A percentile compares a stretch with the other conserved stretches of the same genome.
Conservation (phyloP, 2,113 vertebrate genomes). For the Elephas maximus region DNA sequence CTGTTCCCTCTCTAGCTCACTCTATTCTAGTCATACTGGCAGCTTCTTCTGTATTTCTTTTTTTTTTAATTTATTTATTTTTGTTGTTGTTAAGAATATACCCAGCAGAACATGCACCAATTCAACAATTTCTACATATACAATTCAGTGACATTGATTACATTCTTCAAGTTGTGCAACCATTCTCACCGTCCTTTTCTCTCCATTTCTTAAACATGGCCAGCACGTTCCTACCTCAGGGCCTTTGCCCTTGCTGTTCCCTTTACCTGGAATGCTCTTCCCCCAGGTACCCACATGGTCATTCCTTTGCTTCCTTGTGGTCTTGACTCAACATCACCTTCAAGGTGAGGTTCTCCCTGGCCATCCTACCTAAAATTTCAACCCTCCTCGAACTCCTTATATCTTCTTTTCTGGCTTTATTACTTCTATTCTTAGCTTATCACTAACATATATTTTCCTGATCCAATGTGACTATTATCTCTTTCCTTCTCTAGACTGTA, state of each 20-base stretch:
- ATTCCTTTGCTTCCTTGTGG: not conserved
- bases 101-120: not conserved
- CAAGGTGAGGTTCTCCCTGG: not conserved
- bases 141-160: not conserved
- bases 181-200: too few species aligned
- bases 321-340: not conserved
- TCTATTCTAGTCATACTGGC: rapidly evolving
- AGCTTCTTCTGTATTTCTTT: not conserved
- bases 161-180: not conserved
- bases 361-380: not conserved
- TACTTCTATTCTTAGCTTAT: not conserved
- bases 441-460: not conserved
- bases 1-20: rapidly evolving
- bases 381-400: not conserved
- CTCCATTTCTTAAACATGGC: not conserved
- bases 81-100: not conserved
- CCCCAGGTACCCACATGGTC: too few species aligned
- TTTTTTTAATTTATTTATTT: too few species aligned
- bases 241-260: not conserved
- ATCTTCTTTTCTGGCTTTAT: not conserved
- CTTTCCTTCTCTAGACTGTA: not conserved
- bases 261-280: not conserved
- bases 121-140: not conserved
- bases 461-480: not conserved
- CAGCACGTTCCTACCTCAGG: not conserved